phyloP scores from a whole-genome alignment of 1,140 invertebrate species.

The Aphelenchoides fujianensis region DNA sequence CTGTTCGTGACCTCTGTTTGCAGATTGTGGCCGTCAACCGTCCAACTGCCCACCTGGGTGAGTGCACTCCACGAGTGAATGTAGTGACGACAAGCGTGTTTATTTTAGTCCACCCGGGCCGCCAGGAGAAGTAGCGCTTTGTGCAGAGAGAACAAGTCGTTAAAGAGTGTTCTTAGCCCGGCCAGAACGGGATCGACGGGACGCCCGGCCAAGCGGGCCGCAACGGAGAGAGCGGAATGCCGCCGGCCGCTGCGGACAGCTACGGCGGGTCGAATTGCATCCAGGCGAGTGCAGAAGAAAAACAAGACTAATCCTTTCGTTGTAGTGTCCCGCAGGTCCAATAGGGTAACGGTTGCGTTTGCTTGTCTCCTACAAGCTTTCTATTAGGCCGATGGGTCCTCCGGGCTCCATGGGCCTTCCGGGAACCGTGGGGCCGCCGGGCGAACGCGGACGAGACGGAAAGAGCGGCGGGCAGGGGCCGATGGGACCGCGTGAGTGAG shows the following conservation, averaged over 20 bases:
- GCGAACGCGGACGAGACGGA: not conserved
- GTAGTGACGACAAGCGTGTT: too few relatives aligned
- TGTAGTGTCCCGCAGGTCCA: not conserved
- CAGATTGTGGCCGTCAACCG: not conserved
- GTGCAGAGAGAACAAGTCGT: not conserved
- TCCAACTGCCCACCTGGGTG: not conserved
- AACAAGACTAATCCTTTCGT: not conserved
- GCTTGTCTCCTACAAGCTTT: not conserved
- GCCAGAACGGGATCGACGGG: not conserved
- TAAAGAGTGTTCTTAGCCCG: not conserved
- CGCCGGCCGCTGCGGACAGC: not conserved
- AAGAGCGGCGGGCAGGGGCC: not conserved
- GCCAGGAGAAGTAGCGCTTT: conserved; percentile 1
- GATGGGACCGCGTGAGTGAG: not conserved
- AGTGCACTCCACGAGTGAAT: not conserved
- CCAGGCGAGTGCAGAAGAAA: not conserved
- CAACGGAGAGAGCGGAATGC: not conserved
- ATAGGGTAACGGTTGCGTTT: not conserved
- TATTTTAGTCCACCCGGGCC: too few relatives aligned
- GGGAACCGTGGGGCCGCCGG: not conserved
- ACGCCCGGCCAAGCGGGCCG: not conserved
- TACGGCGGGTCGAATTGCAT: not conserved
- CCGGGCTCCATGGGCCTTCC: not conserved
- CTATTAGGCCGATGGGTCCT: not conserved
- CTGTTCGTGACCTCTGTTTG: not conserved